Base-by-base conservation (phyloP, 2,113 vertebrate genomes). In the Galbula dea region DNA sequence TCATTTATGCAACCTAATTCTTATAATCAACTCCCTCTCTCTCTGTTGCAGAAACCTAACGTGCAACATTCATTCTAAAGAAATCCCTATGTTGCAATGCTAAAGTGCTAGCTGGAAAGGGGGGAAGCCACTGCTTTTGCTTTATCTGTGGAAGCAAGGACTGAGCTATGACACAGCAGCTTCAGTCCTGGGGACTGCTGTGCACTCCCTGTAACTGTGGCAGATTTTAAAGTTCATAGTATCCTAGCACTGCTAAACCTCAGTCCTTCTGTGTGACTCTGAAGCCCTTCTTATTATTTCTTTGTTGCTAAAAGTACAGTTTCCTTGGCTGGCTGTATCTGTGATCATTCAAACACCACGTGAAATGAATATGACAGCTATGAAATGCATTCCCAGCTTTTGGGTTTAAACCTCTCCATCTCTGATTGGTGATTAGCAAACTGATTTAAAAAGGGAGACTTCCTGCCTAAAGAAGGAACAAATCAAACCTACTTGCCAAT, bases 41-140 rank as follows among this genome's bases (percentile, higher is more conserved):
- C 3, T 82, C 78, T 68, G 75, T 12, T 0, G 1, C 49, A 61
- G 59, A 36, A 26, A 30, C 46, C 3, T 3, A 9, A 65, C 1
- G 30, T 15, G 27, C 36, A 32, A 12, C 0, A 2, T 21, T 49
- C 12, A 3, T 16, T 58, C 34, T 20, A 39, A 63, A 51, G 55
- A 83, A 83, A 83, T 20, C 30, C 23, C 32, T n/a, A 7, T 29
- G 1, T 1, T 71, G 69, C 55, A 67, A 19, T 13, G 36, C 54
- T 58, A 27, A 75, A 85, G 63, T 9, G 36, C 36, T 37, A 46
- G 26, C 23, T 61, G 87, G 59, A 37, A 89, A 58, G 34, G 8
- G 22, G 37, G 12, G 39, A 72, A 58, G 46, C 10, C 36, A 11
- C 89, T 48, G 45, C 24, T 79, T 48, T 75, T 67, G 29, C 41